A percentile compares a stretch with the other conserved stretches of the same genome.
phyloP scores from a whole-genome alignment of 2,797 vertebrate species.

The Paratrypauchen microcephalus region DNA sequence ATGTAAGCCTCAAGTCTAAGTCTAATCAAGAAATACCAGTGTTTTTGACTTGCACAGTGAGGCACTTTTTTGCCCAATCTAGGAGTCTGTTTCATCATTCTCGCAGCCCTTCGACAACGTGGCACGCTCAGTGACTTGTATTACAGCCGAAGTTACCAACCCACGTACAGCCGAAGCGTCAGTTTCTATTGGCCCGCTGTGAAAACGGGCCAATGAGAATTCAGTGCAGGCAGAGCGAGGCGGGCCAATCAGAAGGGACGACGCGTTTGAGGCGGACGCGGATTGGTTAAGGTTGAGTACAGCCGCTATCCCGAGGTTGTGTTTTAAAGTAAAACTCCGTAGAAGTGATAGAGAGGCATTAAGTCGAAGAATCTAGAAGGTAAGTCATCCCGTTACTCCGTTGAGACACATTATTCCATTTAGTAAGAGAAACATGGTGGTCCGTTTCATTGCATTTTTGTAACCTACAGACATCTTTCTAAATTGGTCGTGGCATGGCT shows the following conservation, averaged over 20 bases:
- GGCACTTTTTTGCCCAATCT: not conserved
- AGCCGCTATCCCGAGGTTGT: not conserved
- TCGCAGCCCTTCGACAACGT: conserved; percentile 71
- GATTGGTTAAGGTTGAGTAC: conserved; percentile 41
- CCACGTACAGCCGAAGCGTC: too few species aligned
- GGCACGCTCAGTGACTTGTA: conserved; percentile 59
- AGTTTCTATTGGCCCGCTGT: conserved; percentile 7
- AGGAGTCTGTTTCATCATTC: conserved; percentile 6
- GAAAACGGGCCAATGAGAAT: conserved; percentile 27
- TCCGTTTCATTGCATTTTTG: not conserved
- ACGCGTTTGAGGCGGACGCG: not conserved
- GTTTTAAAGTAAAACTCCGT: not conserved
- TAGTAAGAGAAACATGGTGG: not conserved
- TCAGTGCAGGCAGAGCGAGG: conserved; percentile 17
- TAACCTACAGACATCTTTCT: not conserved
- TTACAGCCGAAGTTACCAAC: too few species aligned
- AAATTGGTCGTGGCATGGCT: not conserved
- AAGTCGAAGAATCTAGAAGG: conserved; percentile 4
- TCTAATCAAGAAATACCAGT: too few species aligned
- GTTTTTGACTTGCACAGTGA: not conserved
- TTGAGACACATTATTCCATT: too few species aligned
- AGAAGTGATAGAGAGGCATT: not conserved
- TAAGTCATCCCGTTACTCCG: not conserved
- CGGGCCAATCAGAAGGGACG: conserved; percentile 56
- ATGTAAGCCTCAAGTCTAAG: too few species aligned